Evolutionary conservation across 23 tunicate species (phyloP).

Genomic region (Halocynthia aurantium): DNA sequence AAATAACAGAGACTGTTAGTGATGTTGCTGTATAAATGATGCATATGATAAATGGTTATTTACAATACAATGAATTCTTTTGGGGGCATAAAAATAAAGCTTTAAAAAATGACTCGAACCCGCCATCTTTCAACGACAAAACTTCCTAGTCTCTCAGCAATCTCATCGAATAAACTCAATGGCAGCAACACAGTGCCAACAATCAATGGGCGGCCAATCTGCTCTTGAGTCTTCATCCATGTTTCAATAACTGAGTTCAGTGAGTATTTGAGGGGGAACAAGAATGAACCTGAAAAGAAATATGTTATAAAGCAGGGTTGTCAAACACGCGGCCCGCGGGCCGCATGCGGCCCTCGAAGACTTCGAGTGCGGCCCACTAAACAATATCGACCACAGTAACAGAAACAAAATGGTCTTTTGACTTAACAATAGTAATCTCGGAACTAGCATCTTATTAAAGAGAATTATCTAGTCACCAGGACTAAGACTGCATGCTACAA

Average conservation of each 20-base stretch:
- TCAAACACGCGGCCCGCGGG: too few species aligned
- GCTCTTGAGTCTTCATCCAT: slow-evolving; percentile 45
- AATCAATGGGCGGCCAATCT: slow-evolving; percentile 34
- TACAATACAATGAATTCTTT: not conserved
- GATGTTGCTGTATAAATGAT: not conserved
- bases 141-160: slow-evolving; percentile 64
- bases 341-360: too few species aligned
- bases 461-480: too few species aligned
- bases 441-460: too few species aligned
- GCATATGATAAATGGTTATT: not conserved
- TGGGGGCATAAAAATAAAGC: not conserved
- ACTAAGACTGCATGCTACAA: too few species aligned
- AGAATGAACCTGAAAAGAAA: slow-evolving; percentile 23
- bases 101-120: not conserved
- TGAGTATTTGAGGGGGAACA: slow-evolving; percentile 79
- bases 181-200: slow-evolving; percentile 44
- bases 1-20: too few species aligned
- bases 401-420: too few species aligned
- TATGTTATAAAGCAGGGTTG: not conserved
- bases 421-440: too few species aligned
- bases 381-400: too few species aligned
- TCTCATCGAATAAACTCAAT: slow-evolving; percentile 27
- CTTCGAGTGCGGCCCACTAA: too few species aligned
- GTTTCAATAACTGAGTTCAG: slow-evolving; percentile 33
- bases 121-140: slow-evolving; percentile 39